These are phyloP conservation scores for Dendrocopos noguchii DNA, from an alignment of 2,113 vertebrate species.

Conservation along the genomic window DNA sequence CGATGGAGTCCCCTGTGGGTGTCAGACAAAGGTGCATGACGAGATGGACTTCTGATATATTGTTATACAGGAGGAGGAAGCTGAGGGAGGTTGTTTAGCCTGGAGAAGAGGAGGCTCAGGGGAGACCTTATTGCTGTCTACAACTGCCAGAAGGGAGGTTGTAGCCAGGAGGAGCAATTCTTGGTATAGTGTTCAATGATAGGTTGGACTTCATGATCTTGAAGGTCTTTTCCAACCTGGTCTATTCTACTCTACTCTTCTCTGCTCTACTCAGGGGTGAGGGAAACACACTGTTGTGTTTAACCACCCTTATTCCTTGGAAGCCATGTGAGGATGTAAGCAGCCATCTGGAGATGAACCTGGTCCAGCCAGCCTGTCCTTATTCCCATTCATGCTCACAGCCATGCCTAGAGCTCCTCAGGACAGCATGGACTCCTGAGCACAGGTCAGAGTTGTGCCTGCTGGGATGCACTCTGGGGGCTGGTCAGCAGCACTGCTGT, in stretches of 20 bases:
- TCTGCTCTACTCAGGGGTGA: neutral
- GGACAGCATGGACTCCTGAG: neutral
- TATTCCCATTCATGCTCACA: neutral
- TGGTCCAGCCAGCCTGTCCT: neutral
- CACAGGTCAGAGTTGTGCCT: neutral
- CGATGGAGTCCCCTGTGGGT: neutral
- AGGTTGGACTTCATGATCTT: too few species aligned
- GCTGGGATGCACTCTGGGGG: rapidly evolving
- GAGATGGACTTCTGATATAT: neutral
- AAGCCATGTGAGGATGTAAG: neutral
- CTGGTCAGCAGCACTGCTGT: neutral
- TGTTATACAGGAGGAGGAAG: too few species aligned
- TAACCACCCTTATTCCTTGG: neutral
- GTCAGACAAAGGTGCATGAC: neutral
- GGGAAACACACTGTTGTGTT: neutral
- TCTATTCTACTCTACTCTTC: too few species aligned
- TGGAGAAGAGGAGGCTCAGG: too few species aligned
- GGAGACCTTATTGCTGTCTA: too few species aligned
- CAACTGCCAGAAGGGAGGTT: too few species aligned
- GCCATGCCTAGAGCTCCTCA: neutral
- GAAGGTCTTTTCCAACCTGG: too few species aligned
- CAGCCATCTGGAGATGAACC: neutral
- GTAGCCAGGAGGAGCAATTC: too few species aligned
- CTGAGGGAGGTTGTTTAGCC: too few species aligned
- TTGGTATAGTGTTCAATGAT: too few species aligned